Conservation (phyloP, 2,113 vertebrate genomes). For the Pagrus major region DNA sequence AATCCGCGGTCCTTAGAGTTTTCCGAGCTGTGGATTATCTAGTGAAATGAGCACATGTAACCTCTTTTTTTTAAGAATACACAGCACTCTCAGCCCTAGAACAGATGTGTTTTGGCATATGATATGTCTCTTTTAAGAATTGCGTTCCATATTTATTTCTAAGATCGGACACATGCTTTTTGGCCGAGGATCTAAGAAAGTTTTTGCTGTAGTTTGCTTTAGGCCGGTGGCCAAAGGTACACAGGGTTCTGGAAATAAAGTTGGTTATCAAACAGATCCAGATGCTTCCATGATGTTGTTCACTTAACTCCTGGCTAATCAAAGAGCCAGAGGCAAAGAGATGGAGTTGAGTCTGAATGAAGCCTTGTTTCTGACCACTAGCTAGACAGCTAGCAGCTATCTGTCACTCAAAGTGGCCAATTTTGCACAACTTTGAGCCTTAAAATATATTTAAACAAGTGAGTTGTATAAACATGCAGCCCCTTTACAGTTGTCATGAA, state of each 20-base stretch:
- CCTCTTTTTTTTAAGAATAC: background rate
- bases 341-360: no score
- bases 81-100: background rate
- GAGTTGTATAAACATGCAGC: no score
- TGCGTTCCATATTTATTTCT: background rate
- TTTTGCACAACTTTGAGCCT: no score
- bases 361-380: no score
- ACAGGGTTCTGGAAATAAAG: background rate
- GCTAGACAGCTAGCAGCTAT: no score
- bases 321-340: no score
- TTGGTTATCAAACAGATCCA: background rate
- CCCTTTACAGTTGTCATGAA: no score
- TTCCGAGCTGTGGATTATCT: conserved; percentile 32
- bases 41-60: background rate
- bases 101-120: background rate
- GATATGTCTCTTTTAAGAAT: background rate
- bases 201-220: background rate
- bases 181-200: background rate
- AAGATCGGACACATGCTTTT: background rate
- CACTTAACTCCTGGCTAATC: no score
- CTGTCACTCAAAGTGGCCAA: no score
- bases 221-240: background rate
- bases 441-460: no score
- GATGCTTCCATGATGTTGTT: background rate
- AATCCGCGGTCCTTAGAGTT: background rate